Evolutionary conservation across 2,113 vertebrate genomes (phyloP), one percentile per base, ranked within the genome.

Genomic region (Trichechus manatus): DNA sequence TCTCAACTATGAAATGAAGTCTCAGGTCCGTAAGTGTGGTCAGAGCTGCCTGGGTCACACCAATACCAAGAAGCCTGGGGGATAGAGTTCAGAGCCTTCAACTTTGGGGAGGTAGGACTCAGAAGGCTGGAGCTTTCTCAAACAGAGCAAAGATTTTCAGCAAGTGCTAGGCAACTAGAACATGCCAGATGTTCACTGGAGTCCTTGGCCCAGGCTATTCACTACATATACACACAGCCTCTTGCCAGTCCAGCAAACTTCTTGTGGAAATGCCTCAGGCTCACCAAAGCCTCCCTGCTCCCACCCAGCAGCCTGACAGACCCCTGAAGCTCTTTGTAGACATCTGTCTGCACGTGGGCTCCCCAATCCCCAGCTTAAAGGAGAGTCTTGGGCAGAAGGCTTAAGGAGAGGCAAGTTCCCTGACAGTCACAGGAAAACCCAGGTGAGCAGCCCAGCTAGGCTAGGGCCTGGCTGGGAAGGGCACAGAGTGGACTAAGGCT

Each of bases 371-470:
- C 70, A 75, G 33, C 14, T 39, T 50, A 23, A 90, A n/a, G 39
- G 3, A 42, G 79, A 61, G 42, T 39, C 70, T 53, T 33, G 33
- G 15, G 56, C 61, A 20, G 10, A 25, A 61, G 27, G 19, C 61
- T 1, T 22, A 6, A 59, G 42, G n/a, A 42, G 31, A 27, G 5
- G 1, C 17, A 39, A 1, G 17, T 11, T 3, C 13, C 29, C 70
- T 9, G 11, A 64, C 9, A 1, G 13, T 94, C 47, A 47, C 3
- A 0, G 50, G 44, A 42, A 91, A n/a, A 11, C 9, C 13, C 2
- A 39, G 6, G 17, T 19, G 8, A 29, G 11, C 17, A 2, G 0
- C 7, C 19, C 11, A 4, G 6, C 29, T 2, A 27, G 5, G 1
- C 7, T 5, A 19, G 25, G 33, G 9, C 3, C 29, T 1, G 80